Percentiles rank a stretch among this genome's conserved stretches.
phyloP scores from a whole-genome alignment of 2,113 vertebrate species.

The Otocyon megalotis region DNA sequence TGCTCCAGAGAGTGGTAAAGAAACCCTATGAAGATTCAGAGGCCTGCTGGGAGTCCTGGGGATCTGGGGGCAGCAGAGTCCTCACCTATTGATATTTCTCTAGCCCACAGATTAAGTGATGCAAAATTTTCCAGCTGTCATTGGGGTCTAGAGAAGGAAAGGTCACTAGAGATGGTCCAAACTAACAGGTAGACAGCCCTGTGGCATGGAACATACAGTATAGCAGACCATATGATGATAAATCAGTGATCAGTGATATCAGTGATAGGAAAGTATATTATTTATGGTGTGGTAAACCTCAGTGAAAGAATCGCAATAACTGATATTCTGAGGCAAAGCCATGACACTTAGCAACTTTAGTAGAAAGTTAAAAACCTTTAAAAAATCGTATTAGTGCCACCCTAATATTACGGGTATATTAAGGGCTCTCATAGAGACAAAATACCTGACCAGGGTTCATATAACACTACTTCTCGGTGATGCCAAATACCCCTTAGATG shows the following conservation, averaged over 20 bases:
- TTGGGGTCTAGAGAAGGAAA: too few species aligned
- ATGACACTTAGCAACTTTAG: background rate
- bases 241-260: too few species aligned
- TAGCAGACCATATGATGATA: background rate
- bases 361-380: background rate
- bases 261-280: background rate
- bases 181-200: background rate
- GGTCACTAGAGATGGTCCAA: background rate
- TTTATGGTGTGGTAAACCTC: background rate
- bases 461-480: background rate
- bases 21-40: background rate
- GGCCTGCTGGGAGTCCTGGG: background rate
- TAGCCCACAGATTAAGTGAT: background rate
- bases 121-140: background rate
- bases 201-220: background rate
- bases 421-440: background rate
- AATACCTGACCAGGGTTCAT: background rate
- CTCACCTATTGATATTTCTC: background rate
- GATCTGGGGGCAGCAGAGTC: background rate
- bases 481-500: background rate
- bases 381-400: background rate
- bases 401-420: background rate
- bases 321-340: background rate
- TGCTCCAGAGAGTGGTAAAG: background rate
- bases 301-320: background rate